phyloP scores from a whole-genome alignment of 2,797 vertebrate genomes.

The Monodelphis domestica region DNA sequence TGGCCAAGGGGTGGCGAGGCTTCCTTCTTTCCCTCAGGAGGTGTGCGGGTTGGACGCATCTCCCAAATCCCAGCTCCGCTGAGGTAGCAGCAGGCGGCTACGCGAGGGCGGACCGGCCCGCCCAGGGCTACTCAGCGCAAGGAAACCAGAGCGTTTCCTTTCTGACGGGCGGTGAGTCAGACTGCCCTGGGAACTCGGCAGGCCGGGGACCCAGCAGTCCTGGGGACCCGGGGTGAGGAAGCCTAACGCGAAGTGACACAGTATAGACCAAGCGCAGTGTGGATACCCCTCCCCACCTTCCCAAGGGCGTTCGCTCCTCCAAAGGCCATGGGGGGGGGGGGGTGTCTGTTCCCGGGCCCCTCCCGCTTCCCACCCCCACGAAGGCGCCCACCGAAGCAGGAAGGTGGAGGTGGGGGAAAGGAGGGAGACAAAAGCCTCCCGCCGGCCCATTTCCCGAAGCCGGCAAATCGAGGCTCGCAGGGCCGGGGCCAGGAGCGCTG shows the following conservation, averaged over 20 bases:
- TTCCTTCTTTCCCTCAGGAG: no score
- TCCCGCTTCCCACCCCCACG: neutral
- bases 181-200: neutral
- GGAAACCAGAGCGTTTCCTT: neutral
- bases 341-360: neutral
- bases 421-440: constrained; percentile 2
- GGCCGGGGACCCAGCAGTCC: neutral
- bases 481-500: constrained; percentile 56
- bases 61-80: neutral
- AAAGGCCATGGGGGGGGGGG: neutral
- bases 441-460: neutral
- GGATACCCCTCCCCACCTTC: neutral
- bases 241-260: neutral
- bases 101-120: neutral
- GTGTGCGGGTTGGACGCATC: neutral
- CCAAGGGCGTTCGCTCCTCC: neutral
- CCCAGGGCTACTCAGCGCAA: neutral
- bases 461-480: neutral
- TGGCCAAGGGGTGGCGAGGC: neutral
- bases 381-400: neutral
- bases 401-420: neutral
- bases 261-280: neutral
- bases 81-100: neutral
- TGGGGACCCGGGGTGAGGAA: neutral
- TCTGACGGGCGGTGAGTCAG: neutral